Evolutionary conservation across 2,113 vertebrate genomes (phyloP).

Genomic region (Heterochromis multidens): DNA sequence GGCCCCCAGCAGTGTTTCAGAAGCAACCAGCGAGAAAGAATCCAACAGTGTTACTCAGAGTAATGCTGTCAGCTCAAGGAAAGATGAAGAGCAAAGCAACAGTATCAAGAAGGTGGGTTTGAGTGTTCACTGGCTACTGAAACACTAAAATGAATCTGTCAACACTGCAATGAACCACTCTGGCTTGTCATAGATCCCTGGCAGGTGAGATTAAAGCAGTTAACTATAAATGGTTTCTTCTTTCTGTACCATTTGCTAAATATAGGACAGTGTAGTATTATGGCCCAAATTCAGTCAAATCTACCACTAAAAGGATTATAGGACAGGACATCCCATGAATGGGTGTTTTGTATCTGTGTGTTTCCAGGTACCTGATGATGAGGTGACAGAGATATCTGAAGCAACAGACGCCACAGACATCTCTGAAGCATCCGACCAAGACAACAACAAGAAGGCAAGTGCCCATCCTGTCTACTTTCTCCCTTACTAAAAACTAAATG

Average conservation of each 20-base stretch:
- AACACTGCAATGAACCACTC: background rate
- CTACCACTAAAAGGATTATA: background rate
- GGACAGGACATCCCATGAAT: background rate
- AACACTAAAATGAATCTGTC: background rate
- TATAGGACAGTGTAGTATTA: background rate
- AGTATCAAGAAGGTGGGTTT: constrained; percentile 87
- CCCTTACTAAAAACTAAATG: background rate
- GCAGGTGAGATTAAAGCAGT: background rate
- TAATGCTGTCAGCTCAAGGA: constrained; percentile 29
- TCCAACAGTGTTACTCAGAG: constrained; percentile 51
- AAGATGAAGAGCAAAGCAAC: constrained; percentile 81
- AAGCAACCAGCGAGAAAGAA: constrained; percentile 81
- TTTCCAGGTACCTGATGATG: constrained; percentile 84
- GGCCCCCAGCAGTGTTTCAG: constrained; percentile 83
- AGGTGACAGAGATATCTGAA: constrained; percentile 74
- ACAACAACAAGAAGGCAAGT: constrained; percentile 93
- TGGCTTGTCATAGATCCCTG: background rate
- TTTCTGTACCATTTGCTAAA: background rate
- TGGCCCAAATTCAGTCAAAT: background rate
- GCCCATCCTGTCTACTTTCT: background rate
- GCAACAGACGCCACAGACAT: constrained; percentile 75
- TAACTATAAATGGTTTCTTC: background rate
- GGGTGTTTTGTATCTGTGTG: background rate
- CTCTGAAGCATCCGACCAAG: constrained; percentile 84
- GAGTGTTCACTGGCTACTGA: background rate